Percentiles rank a stretch among this genome's conserved stretches.
These are phyloP conservation scores for Zapus hudsonius DNA, from an alignment of 2,113 vertebrate species.

Conservation along the genomic window DNA sequence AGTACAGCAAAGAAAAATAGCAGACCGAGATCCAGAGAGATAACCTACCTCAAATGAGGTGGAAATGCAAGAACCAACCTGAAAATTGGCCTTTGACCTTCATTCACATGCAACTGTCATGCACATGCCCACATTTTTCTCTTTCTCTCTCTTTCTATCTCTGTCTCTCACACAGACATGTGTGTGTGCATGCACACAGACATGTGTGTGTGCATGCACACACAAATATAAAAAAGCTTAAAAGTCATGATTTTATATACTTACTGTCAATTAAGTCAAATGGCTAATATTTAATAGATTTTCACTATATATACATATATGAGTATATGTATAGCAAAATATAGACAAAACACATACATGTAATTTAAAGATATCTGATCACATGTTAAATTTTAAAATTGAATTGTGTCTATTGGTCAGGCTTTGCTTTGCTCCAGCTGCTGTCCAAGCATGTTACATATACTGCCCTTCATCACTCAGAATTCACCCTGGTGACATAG, in stretches of 20 bases:
- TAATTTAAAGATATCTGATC: neutral
- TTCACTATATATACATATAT: neutral
- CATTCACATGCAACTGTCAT: neutral
- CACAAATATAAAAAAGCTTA: too few relatives aligned
- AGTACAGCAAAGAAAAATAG: too few relatives aligned
- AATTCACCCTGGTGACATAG: neutral
- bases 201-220: too few relatives aligned
- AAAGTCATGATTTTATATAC: neutral
- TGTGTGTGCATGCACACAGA: too few relatives aligned
- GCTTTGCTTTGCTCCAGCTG: neutral
- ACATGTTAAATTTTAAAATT: slow-evolving; percentile 13
- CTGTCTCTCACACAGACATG: too few relatives aligned
- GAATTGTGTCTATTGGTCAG: neutral
- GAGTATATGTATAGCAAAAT: too few relatives aligned
- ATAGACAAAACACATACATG: neutral
- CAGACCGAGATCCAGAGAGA: too few relatives aligned
- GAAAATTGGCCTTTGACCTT: too few relatives aligned
- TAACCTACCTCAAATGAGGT: too few relatives aligned
- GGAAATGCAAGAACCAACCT: too few relatives aligned
- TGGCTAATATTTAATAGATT: neutral
- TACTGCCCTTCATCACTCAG: neutral
- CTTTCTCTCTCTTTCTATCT: too few relatives aligned
- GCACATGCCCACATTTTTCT: too few relatives aligned
- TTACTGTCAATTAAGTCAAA: slow-evolving; percentile 35
- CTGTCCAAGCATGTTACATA: neutral